phyloP scores from a whole-genome alignment of 2,113 vertebrate species.

The Desmodus rotundus region DNA sequence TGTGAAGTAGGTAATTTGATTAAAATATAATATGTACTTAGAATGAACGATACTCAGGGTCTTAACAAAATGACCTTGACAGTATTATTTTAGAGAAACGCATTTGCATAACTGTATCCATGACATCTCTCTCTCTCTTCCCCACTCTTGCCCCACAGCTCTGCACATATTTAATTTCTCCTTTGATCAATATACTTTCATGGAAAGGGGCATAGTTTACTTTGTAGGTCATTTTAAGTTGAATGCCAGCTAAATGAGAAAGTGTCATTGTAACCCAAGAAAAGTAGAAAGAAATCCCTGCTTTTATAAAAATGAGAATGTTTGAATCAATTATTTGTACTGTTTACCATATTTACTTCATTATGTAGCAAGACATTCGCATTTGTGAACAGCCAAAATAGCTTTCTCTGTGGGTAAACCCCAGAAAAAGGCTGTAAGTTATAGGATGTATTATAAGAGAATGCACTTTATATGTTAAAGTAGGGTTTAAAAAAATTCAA shows the following conservation, averaged over 20 bases:
- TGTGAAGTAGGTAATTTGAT: conserved; percentile 72
- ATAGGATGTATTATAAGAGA: background rate
- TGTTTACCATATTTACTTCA: background rate
- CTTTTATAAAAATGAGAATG: background rate
- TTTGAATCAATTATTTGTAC: background rate
- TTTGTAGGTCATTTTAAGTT: conserved; percentile 29
- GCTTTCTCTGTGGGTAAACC: background rate
- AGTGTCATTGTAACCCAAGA: background rate
- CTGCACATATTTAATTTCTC: conserved; percentile 11
- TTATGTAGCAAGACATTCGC: background rate
- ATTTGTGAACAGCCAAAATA: background rate
- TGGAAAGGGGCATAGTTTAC: background rate
- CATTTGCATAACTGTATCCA: conserved; percentile 68
- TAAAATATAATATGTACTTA: conserved; percentile 79
- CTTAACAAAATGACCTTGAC: conserved; percentile 74
- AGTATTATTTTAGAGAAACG: conserved; percentile 52
- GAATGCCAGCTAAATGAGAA: background rate
- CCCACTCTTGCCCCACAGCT: background rate
- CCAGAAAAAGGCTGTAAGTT: background rate
- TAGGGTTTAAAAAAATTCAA: background rate
- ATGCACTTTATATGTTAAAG: background rate
- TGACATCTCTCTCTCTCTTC: conserved; percentile 4
- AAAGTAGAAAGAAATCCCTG: background rate
- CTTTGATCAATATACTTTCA: conserved; percentile 11
- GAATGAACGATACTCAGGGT: conserved; percentile 75